These are phyloP conservation scores for Ciona savignyi DNA, from an alignment of 23 tunicate species.

Conservation along the genomic window DNA sequence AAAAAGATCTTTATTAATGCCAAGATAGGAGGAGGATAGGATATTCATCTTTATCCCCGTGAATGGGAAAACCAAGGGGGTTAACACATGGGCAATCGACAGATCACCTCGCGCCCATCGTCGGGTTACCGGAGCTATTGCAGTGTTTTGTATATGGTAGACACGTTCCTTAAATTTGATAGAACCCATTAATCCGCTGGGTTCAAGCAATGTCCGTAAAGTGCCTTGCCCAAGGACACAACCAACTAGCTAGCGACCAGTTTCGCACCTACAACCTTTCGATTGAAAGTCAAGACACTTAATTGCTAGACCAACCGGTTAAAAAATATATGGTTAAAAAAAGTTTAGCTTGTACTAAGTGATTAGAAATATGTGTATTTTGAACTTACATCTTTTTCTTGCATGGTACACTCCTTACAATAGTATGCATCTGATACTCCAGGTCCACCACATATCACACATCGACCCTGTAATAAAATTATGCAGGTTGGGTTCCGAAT, in stretches of 20 bases:
- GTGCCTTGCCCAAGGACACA: too few species aligned
- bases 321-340: not conserved
- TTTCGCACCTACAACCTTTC: too few species aligned
- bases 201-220: too few species aligned
- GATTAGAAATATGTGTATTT: not conserved
- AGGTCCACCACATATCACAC: conserved; percentile 99
- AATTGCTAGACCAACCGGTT: too few species aligned
- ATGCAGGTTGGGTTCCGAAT: not conserved
- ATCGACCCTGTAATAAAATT: conserved; percentile 68
- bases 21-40: too few species aligned
- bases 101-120: too few species aligned
- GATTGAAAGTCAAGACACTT: too few species aligned
- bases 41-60: not conserved
- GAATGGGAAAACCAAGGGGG: not conserved
- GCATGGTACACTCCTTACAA: conserved; percentile 97
- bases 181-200: too few species aligned
- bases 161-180: too few species aligned
- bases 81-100: not conserved
- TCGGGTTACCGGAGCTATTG: too few species aligned
- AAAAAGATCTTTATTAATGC: conserved; percentile 8
- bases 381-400: conserved; percentile 79
- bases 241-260: too few species aligned
- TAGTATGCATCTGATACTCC: conserved; percentile 99
- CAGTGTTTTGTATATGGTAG: too few species aligned
- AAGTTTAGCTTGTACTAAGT: not conserved